Evolutionary conservation across 2,888 invertebrate genomes (phyloP).

Genomic region (Eumacrocentrus americanus): DNA sequence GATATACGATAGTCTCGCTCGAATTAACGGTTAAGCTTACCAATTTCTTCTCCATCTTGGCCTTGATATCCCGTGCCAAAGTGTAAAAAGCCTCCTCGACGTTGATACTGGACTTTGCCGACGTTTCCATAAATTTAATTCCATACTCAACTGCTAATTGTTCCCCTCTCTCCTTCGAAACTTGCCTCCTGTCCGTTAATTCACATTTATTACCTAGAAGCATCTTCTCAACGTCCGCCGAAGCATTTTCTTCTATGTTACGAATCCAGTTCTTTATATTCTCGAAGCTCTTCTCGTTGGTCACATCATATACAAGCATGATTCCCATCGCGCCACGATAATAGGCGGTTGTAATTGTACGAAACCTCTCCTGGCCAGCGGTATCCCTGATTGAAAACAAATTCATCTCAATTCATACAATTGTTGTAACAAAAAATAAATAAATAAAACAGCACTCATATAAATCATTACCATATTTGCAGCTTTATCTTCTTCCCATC

Average conservation of each 20-base stretch:
- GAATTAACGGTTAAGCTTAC: conserved; percentile 66
- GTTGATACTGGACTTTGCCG: conserved; percentile 96
- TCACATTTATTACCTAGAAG: conserved; percentile 99
- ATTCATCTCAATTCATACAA: conserved; percentile 26
- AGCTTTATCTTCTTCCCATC: conserved; percentile 98
- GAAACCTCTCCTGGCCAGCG: conserved; percentile 97
- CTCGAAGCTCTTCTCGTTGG: conserved; percentile 98
- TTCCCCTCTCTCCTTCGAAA: conserved; percentile 94
- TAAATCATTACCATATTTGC: conserved; percentile 89
- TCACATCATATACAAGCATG: conserved; percentile 99
- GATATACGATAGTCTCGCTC: too few relatives aligned
- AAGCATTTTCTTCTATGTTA: conserved; percentile 99
- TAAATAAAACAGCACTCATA: not conserved
- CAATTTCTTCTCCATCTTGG: conserved; percentile 98
- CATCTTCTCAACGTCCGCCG: conserved; percentile 99
- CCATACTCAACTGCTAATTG: conserved; percentile 97
- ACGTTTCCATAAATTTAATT: conserved; percentile 99
- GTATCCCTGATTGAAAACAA: conserved; percentile 79
- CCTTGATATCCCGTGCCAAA: conserved; percentile 95
- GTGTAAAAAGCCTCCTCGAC: conserved; percentile 98
- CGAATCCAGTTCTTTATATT: conserved; percentile 99
- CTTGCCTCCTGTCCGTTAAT: conserved; percentile 92
- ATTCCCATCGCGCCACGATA: conserved; percentile 99
- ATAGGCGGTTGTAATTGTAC: conserved; percentile 99
- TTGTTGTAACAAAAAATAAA: not conserved